Base-by-base conservation (phyloP, 2,797 vertebrate species). In the Hybognathus amarus region DNA sequence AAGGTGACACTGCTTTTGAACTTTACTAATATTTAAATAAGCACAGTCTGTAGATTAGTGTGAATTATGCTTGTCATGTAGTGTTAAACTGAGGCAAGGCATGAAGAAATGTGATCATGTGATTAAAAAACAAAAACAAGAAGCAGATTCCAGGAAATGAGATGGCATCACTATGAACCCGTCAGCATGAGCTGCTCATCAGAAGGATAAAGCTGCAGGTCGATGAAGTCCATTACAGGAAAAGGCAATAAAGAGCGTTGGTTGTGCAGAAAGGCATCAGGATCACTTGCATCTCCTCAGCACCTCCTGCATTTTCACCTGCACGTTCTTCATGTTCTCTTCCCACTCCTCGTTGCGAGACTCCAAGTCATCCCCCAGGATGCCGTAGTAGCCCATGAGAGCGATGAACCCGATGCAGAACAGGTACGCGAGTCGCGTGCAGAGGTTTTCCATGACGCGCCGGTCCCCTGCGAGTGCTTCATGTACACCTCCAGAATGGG, bases 341-440 rank as follows among this genome's bases (percentile, higher is more conserved):
- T 89, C 86, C 95, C 95, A 96, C 87, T 95, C 94, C 87, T 94
- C 92, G 1, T 77, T 91, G 79, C 95, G 91, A 10, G 91, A 76
- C 74, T 94, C 94, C 83, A 94, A 92, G 24, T 96, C 94, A 15
- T 95, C 95, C 0, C 90, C 93, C 2, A 95, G 92, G 90, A 95
- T 15, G 80, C 93, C 93, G 2, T 93, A 75, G 66, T 94, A 94
- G 87, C 94, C 95, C 93, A 96, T 95, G 47, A 95, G 90, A 27
- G 95, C 93, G 61, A 96, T 95, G 89, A 95, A 94, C 83, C 95
- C 95, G 66, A 96, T 94, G 92, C 94, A 95, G 93, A 96, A 95
- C 73, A 96, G 91, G 88, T 94, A 94, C 64, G 93, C 95, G 89
- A 96, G 93, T 64, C 92, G 94, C 0, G 92, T 95, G 91, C 95